These are phyloP conservation scores for Steinernema feltiae DNA, from an alignment of 1,140 invertebrate genomes.

Conservation along the genomic window DNA sequence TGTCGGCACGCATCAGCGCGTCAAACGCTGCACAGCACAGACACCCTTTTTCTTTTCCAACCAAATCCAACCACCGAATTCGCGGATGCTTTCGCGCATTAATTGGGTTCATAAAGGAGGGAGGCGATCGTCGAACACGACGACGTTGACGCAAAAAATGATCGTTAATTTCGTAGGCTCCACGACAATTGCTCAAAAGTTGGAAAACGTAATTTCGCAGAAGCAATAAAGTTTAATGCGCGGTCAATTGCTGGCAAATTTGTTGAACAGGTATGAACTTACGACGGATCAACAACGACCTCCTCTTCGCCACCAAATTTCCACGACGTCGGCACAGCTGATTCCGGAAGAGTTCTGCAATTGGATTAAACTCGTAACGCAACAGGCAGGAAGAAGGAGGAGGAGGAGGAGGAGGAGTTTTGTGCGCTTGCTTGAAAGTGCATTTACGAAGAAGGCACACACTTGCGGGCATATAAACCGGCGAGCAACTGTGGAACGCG, in stretches of 20 bases:
- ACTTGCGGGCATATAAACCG: neutral
- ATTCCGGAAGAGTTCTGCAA: slow-evolving; percentile 53
- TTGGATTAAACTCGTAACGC: too few relatives aligned
- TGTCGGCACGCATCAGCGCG: too few relatives aligned
- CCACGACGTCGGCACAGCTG: slow-evolving; percentile 47
- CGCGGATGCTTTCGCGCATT: slow-evolving; percentile 7
- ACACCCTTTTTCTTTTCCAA: neutral
- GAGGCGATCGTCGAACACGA: neutral
- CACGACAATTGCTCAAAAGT: neutral
- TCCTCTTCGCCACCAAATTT: slow-evolving; percentile 47
- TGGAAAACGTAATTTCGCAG: too few relatives aligned
- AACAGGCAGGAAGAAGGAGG: too few relatives aligned
- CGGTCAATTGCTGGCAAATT: neutral
- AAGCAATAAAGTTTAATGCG: too few relatives aligned
- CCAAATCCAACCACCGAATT: neutral
- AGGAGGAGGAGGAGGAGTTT: too few relatives aligned
- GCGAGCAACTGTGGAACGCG: too few relatives aligned
- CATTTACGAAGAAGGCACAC: neutral
- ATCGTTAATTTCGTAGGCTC: neutral
- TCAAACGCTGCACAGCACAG: too few relatives aligned
- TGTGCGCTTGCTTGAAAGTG: neutral
- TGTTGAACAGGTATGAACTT: slow-evolving; percentile 27
- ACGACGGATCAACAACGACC: slow-evolving; percentile 55
- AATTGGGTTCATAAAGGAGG: slow-evolving; percentile 12
- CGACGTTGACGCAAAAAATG: slow-evolving; percentile 9